Evolutionary conservation across 2,888 invertebrate genomes (phyloP).

Genomic region (Mycalesis mineus): DNA sequence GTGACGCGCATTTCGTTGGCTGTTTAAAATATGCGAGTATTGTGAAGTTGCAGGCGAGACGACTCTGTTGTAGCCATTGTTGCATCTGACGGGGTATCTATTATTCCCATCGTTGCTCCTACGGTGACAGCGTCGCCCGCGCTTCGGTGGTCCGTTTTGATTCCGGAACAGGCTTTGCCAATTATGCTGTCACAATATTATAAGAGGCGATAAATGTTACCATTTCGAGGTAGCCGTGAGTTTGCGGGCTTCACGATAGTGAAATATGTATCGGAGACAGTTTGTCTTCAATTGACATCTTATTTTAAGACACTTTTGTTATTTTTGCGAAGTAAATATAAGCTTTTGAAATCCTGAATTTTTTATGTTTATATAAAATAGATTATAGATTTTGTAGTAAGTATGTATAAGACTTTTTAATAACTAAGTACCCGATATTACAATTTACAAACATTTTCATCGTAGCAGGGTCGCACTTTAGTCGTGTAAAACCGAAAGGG

Average conservation of each 20-base stretch:
- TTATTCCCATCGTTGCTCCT: conserved; percentile 50
- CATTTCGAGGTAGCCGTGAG: conserved; percentile 39
- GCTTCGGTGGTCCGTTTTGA: conserved; percentile 54
- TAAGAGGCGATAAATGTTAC: conserved; percentile 51
- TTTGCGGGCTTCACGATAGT: neutral
- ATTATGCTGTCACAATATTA: conserved; percentile 63
- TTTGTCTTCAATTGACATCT: neutral
- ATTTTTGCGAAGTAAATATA: neutral
- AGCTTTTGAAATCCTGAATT: neutral
- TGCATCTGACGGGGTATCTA: conserved; percentile 59
- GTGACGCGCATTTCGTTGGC: conserved; percentile 61
- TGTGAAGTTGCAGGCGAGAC: conserved; percentile 47
- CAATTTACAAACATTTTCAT: too few relatives aligned
- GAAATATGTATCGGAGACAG: neutral
- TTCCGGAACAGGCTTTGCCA: conserved; percentile 33
- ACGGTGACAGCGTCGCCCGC: neutral
- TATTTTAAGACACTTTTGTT: neutral
- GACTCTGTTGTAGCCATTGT: conserved; percentile 67
- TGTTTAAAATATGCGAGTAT: conserved; percentile 32
- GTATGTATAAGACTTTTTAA: too few relatives aligned
- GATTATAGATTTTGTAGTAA: too few relatives aligned
- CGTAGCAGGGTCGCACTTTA: too few relatives aligned
- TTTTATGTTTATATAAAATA: too few relatives aligned
- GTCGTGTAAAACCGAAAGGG: too few relatives aligned
- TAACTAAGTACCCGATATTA: too few relatives aligned